These are phyloP conservation scores for Leptogaster cylindrica DNA, from an alignment of 2,888 invertebrate genomes.

Conservation along the genomic window DNA sequence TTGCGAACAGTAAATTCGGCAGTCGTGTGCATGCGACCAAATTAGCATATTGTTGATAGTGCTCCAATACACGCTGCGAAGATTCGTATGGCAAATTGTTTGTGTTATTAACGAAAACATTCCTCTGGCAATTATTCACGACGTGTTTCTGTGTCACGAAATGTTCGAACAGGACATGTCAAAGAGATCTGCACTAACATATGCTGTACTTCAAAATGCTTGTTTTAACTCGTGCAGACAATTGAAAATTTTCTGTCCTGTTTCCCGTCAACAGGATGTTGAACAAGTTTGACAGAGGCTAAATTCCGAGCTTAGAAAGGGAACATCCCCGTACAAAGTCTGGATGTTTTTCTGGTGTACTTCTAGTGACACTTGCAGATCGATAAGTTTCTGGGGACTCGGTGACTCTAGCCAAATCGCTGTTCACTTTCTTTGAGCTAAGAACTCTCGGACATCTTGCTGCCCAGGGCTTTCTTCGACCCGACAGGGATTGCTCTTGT, in stretches of 20 bases:
- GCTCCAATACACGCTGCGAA: too few species aligned
- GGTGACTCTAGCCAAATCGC: conserved; percentile 62
- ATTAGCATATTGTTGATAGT: too few species aligned
- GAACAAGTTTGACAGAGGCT: conserved; percentile 43
- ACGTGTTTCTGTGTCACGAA: too few species aligned
- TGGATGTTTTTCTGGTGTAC: conserved; percentile 39
- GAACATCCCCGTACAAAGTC: conserved; percentile 55
- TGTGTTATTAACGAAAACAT: neutral
- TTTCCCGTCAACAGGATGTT: too few species aligned
- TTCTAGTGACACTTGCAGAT: conserved; percentile 16
- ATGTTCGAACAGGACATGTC: too few species aligned
- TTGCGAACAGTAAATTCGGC: neutral
- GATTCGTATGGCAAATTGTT: too few species aligned
- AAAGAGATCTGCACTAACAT: too few species aligned
- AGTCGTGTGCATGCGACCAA: neutral
- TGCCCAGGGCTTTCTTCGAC: conserved; percentile 63
- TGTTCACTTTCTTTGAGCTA: conserved; percentile 67
- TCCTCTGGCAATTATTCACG: neutral
- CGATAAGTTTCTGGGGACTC: conserved; percentile 57
- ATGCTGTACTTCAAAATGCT: too few species aligned
- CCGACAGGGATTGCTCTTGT: conserved; percentile 62
- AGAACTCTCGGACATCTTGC: conserved; percentile 70
- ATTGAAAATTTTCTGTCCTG: too few species aligned
- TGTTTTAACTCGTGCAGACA: too few species aligned
- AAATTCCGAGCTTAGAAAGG: conserved; percentile 56